Conservation (phyloP, 2,888 invertebrate genomes). For the Synergus gifuensis region DNA sequence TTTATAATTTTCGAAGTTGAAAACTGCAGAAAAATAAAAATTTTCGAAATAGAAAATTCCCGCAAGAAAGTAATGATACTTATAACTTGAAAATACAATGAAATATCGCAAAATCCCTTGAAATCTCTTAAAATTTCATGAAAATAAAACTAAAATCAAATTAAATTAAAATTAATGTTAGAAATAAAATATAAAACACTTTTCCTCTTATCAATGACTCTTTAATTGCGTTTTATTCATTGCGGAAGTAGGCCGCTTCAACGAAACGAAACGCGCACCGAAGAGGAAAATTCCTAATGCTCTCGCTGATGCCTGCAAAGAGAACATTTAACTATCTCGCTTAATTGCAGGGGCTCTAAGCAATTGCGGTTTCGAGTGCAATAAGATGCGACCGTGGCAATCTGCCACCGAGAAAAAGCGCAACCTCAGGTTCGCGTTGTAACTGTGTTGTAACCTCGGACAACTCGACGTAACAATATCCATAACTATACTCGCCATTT, state of each 20-base stretch:
- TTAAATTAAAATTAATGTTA: no score
- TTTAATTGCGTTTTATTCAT: neutral
- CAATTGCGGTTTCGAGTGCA: constrained; percentile 64
- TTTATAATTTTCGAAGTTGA: no score
- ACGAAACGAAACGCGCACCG: neutral
- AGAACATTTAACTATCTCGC: constrained; percentile 47
- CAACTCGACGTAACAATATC: constrained; percentile 30
- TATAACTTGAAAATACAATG: no score
- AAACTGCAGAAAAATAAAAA: no score
- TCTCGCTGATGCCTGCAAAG: neutral
- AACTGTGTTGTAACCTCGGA: constrained; percentile 23
- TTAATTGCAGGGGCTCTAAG: constrained; percentile 63
- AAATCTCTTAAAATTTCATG: no score
- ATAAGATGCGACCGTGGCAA: constrained; percentile 60
- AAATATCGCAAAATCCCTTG: no score
- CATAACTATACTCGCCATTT: constrained; percentile 18
- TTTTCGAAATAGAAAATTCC: no score
- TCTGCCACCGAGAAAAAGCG: constrained; percentile 55
- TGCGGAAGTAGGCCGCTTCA: neutral
- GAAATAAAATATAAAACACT: no score
- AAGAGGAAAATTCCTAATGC: neutral
- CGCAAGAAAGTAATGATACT: no score
- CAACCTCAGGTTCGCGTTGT: constrained; percentile 53
- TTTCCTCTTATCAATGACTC: no score
- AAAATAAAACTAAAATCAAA: no score